Conservation (phyloP, 2,888 invertebrate genomes). For the Selenia dentaria region DNA sequence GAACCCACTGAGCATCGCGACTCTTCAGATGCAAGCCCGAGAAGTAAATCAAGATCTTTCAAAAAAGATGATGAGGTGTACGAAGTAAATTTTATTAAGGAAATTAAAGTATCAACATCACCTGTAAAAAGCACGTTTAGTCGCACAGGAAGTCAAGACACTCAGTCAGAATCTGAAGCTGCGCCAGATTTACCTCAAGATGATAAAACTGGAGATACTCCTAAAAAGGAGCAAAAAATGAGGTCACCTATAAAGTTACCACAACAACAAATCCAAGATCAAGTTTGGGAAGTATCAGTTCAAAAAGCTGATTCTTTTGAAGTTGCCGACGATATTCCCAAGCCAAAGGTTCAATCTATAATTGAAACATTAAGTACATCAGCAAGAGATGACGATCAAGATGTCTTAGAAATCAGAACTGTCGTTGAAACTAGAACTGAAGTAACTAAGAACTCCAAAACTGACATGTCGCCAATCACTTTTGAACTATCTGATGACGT, state of each 20-base stretch:
- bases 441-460: conserved; percentile 56
- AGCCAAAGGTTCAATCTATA: conserved; percentile 42
- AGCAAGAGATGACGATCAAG: conserved; percentile 56
- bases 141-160: conserved; percentile 82
- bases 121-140: conserved; percentile 79
- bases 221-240: conserved; percentile 63
- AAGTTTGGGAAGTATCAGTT: conserved; percentile 75
- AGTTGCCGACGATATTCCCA: conserved; percentile 58
- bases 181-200: conserved; percentile 80
- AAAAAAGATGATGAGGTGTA: conserved; percentile 79
- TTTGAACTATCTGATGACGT: conserved; percentile 72
- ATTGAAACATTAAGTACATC: conserved; percentile 46
- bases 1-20: conserved; percentile 67
- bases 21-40: conserved; percentile 73
- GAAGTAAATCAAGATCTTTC: conserved; percentile 76
- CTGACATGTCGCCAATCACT: conserved; percentile 69
- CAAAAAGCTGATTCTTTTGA: conserved; percentile 71
- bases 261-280: conserved; percentile 72
- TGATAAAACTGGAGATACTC: conserved; percentile 66
- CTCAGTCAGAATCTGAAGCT: conserved; percentile 82
- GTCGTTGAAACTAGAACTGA: conserved; percentile 56
- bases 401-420: conserved; percentile 55
- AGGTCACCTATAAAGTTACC: conserved; percentile 76
- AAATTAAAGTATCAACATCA: conserved; percentile 81
- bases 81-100: conserved; percentile 80